Evolutionary conservation across 2,888 invertebrate species (phyloP).

Genomic region (Ceraclea dissimilis): DNA sequence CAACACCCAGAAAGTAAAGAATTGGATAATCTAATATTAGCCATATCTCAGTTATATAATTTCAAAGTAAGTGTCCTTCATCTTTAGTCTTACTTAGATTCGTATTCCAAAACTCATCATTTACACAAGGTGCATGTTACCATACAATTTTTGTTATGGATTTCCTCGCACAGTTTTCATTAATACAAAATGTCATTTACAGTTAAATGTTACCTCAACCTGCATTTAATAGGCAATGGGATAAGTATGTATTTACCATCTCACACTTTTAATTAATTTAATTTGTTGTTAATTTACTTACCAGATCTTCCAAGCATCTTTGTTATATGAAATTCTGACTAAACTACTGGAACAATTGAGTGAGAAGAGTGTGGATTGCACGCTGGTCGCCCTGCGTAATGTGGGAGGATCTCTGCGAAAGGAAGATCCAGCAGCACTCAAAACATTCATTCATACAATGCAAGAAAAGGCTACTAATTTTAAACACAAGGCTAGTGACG

Average conservation of each 20-base stretch:
- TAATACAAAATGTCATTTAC: too few species aligned
- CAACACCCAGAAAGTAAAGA: conserved; percentile 64
- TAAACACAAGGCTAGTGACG: conserved; percentile 32
- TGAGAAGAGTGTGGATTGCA: conserved; percentile 80
- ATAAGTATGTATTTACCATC: too few species aligned
- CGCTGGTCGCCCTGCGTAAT: conserved; percentile 66
- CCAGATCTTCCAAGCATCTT: conserved; percentile 66
- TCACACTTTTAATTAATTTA: too few species aligned
- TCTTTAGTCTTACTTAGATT: too few species aligned
- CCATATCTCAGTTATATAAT: conserved; percentile 77
- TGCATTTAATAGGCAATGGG: too few species aligned
- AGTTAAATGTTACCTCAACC: too few species aligned
- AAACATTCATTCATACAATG: conserved; percentile 61
- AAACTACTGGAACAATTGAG: conserved; percentile 51
- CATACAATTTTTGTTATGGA: too few species aligned
- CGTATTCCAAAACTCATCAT: too few species aligned
- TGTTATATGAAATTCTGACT: conserved; percentile 74
- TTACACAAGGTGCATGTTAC: too few species aligned
- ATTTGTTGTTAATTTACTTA: too few species aligned
- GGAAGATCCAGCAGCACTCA: conserved; percentile 75
- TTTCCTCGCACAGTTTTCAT: too few species aligned
- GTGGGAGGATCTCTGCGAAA: conserved; percentile 81
- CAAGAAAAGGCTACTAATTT: conserved; percentile 51
- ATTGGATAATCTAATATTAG: conserved; percentile 70
- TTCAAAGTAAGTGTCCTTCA: conserved; percentile 60